Percentiles rank a stretch among this genome's conserved stretches.
Evolutionary conservation across 2,113 vertebrate genomes (phyloP).

Genomic region (Pandion haliaetus): DNA sequence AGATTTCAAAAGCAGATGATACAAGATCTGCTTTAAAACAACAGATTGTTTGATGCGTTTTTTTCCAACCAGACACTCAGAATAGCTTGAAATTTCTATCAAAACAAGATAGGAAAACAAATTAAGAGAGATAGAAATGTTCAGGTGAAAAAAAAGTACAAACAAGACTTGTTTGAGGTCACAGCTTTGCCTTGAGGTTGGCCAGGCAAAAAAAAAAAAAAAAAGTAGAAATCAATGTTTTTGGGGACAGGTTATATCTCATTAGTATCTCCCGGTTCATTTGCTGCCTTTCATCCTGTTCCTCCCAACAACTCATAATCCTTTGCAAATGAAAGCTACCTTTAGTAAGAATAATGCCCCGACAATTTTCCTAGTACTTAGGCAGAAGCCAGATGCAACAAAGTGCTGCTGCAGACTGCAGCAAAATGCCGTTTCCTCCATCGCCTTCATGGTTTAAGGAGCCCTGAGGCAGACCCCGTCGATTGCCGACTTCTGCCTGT

Average conservation of each 20-base stretch:
- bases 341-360: fast-evolving
- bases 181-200: background rate
- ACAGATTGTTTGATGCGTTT: background rate
- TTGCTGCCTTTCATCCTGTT: background rate
- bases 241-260: background rate
- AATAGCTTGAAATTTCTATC: background rate
- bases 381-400: fast-evolving
- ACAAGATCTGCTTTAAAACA: background rate
- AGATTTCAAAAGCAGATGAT: background rate
- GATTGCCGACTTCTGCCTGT: background rate
- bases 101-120: background rate
- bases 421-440: background rate
- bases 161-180: background rate
- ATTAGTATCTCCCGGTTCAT: background rate
- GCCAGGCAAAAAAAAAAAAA: background rate
- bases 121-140: background rate
- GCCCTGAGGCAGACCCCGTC: fast-evolving
- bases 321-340: background rate
- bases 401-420: background rate
- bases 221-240: background rate
- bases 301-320: background rate
- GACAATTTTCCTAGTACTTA: background rate
- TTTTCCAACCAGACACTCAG: background rate
- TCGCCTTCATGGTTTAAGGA: fast-evolving
- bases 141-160: background rate